phyloP scores from a whole-genome alignment of 2,113 vertebrate species.

The Austrofundulus limnaeus region DNA sequence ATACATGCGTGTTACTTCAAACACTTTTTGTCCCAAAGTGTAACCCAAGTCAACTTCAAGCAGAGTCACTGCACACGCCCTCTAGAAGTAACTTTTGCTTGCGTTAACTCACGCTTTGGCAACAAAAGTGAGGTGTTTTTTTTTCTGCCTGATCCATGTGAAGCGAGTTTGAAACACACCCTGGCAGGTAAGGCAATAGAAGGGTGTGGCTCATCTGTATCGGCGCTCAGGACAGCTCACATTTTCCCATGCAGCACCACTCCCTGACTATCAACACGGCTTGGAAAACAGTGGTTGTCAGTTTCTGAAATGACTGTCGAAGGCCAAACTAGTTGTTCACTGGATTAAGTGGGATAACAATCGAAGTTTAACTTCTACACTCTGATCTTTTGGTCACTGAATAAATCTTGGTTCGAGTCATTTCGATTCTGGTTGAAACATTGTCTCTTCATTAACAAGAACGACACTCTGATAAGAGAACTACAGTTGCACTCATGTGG shows the following conservation, averaged over 20 bases:
- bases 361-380: not conserved
- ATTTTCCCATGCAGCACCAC: slow-evolving; percentile 66
- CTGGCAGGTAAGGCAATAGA: slow-evolving; percentile 59
- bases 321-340: slow-evolving; percentile 35
- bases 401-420: not conserved
- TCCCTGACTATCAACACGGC: slow-evolving; percentile 67
- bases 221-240: slow-evolving; percentile 61
- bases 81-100: not conserved
- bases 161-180: slow-evolving; percentile 62
- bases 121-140: slow-evolving; percentile 8
- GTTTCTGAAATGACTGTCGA: slow-evolving; percentile 49
- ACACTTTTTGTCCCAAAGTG: not conserved
- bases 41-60: not conserved
- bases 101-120: slow-evolving; percentile 31
- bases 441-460: slow-evolving; percentile 43
- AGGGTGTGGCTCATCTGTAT: slow-evolving; percentile 64
- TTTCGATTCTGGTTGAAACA: slow-evolving; percentile 29
- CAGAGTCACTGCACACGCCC: slow-evolving; percentile 9
- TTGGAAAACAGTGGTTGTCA: slow-evolving; percentile 29
- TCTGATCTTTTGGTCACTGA: no score
- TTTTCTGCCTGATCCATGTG: slow-evolving; percentile 1
- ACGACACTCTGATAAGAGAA: slow-evolving; percentile 56
- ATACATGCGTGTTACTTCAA: not conserved
- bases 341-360: slow-evolving; percentile 15
- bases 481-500: slow-evolving; percentile 61